Percentiles rank a stretch among this genome's conserved stretches.
Evolutionary conservation across 2,797 vertebrate genomes (phyloP).

Genomic region (Allobates femoralis): DNA sequence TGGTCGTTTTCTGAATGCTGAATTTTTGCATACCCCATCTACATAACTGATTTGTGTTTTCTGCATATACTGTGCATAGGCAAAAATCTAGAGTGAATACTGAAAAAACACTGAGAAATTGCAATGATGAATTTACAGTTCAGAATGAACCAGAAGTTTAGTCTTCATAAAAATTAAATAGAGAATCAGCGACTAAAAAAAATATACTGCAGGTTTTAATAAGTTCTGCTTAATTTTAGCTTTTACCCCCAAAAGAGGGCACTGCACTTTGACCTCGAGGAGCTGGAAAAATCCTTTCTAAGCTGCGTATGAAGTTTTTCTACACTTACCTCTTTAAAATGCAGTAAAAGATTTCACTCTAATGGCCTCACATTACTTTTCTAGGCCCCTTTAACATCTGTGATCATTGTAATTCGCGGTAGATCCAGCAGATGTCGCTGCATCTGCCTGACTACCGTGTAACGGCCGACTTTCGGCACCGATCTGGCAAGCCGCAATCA

Average conservation of each 20-base stretch:
- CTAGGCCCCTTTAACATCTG: too few relatives aligned
- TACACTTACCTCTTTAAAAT: background rate
- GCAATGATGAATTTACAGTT: background rate
- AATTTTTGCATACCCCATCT: too few relatives aligned
- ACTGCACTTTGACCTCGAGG: background rate
- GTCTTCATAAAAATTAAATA: background rate
- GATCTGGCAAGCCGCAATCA: too few relatives aligned
- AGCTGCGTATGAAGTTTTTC: background rate
- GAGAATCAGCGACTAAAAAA: background rate
- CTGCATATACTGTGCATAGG: background rate
- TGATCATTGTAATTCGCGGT: too few relatives aligned
- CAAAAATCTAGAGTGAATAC: background rate
- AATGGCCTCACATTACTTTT: too few relatives aligned
- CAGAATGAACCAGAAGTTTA: background rate
- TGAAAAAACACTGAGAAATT: background rate
- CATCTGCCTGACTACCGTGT: too few relatives aligned
- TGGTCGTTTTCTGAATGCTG: too few relatives aligned
- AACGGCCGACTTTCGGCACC: too few relatives aligned
- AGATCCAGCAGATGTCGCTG: too few relatives aligned
- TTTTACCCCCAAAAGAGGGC: background rate
- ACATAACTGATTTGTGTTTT: too few relatives aligned
- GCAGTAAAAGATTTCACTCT: background rate
- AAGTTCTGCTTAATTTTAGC: background rate
- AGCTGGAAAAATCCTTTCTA: background rate
- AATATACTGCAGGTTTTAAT: background rate